Percentiles rank a stretch among this genome's conserved stretches.
Conservation (phyloP, 1,140 invertebrate species). For the Orchestia grillus region DNA sequence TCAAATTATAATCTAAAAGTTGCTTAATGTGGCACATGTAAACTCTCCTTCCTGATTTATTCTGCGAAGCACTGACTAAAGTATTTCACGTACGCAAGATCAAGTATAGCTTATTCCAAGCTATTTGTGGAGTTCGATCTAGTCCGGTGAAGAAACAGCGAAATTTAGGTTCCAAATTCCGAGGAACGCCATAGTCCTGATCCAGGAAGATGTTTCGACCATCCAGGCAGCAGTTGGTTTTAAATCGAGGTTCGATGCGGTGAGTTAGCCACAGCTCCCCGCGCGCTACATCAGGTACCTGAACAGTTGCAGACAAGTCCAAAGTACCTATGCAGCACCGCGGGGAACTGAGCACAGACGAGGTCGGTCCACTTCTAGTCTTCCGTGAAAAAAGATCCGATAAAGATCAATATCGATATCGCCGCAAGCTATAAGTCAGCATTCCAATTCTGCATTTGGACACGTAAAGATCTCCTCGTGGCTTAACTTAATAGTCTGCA, state of each 20-base stretch:
- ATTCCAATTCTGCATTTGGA: background rate
- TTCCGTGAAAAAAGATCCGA: background rate
- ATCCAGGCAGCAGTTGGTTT: no score
- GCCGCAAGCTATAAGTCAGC: background rate
- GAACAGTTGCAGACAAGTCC: conserved; percentile 37
- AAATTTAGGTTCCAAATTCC: no score
- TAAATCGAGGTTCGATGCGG: background rate
- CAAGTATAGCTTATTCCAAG: no score
- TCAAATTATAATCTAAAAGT: no score
- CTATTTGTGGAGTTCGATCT: background rate
- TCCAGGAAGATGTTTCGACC: background rate
- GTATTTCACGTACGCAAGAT: no score
- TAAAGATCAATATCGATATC: background rate
- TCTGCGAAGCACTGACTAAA: no score
- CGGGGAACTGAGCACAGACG: background rate
- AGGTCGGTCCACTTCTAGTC: background rate
- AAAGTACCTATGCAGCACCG: conserved; percentile 52
- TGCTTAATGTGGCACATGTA: no score
- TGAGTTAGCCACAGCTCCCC: background rate
- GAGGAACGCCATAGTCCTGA: background rate
- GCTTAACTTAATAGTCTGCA: background rate
- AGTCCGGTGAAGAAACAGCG: no score
- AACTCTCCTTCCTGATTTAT: no score
- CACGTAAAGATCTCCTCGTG: background rate
- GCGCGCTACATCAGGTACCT: conserved; percentile 56